Base-by-base conservation (phyloP, 1,140 invertebrate genomes). In the Tetraneura akinire region DNA sequence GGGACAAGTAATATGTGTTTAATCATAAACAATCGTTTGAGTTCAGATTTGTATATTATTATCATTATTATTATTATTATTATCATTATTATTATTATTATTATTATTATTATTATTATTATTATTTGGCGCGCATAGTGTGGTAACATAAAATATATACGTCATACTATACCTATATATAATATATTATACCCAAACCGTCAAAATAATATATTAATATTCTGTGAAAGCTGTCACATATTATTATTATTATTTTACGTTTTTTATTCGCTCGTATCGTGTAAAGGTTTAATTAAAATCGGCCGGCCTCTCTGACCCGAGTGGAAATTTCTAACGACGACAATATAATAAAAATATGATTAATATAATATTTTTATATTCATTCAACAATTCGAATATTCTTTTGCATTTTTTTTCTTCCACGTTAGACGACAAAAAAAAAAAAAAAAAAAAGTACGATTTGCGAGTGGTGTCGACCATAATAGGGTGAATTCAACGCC, bases 391-490 rank as follows among this genome's bases (percentile, higher is more conserved):
- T n/a, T n/a, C 32, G 42, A 16, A 68, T 68, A 37, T n/a, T 45
- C 47, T 68, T 53, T 10, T 53, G 18, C 32, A 26, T 68, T 45
- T 45, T 47, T 8, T 45, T 47, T 45, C 29, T 37, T 16, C 37
- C n/a, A 29, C 32, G 32, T n/a, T 64, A 13, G 64, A 45, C n/a
- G 64, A 47, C n/a, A 23, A 14, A 47, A 68, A 45, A 14, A 47
- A 21, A 66, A 66, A 66, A 37, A 66, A 66, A 42, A 45, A n/a
- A n/a, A n/a, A n/a, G n/a, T 13, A 18, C 64, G 11, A n/a, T n/a
- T 47, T 68, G 45, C 11, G 64, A 68, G 64, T 45, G 37, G 64
- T 47, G 64, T 68, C 32, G 37, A 68, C 62, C 18, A 37, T 8
- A 37, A 3, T 37, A 37, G 3, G 32, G 8, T 37, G 60, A 2